phyloP scores from a whole-genome alignment of 1,140 invertebrate genomes.

The Drosophila sturtevanti region DNA sequence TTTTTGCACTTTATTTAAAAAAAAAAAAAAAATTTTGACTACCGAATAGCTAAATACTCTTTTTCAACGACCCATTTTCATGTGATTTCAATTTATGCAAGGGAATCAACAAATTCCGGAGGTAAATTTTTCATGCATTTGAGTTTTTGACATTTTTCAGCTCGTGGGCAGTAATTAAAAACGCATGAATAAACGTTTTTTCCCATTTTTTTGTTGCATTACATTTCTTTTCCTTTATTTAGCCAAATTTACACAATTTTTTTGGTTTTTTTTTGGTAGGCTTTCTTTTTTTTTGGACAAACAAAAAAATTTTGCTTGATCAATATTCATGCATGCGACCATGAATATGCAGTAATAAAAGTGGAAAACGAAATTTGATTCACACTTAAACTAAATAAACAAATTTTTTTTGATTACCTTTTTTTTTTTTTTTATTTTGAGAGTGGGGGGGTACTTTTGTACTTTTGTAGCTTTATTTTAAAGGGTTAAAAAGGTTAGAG shows the following conservation, averaged over 20 bases:
- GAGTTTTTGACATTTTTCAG: slow-evolving; percentile 14
- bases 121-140: background rate
- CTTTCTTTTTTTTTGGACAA: slow-evolving; percentile 30
- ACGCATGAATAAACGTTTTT: slow-evolving; percentile 48
- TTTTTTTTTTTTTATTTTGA: slow-evolving; percentile 6
- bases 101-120: background rate
- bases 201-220: slow-evolving; percentile 21
- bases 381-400: slow-evolving; percentile 36
- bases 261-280: background rate
- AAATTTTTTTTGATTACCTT: slow-evolving; percentile 42
- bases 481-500: background rate
- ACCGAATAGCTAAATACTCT: too few relatives aligned
- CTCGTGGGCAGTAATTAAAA: slow-evolving; percentile 59
- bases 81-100: too few relatives aligned
- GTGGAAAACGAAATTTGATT: slow-evolving; percentile 52
- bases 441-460: too few relatives aligned
- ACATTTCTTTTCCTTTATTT: slow-evolving; percentile 18
- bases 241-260: slow-evolving; percentile 5
- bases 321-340: slow-evolving; percentile 69
- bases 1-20: too few relatives aligned
- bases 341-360: slow-evolving; percentile 63
- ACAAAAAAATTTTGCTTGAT: slow-evolving; percentile 67
- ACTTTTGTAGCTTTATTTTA: slow-evolving; percentile 1
- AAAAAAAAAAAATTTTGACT: too few relatives aligned
- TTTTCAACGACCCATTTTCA: too few relatives aligned